Conservation (phyloP, 1,140 invertebrate genomes). For the Dendroctonus ponderosae region DNA sequence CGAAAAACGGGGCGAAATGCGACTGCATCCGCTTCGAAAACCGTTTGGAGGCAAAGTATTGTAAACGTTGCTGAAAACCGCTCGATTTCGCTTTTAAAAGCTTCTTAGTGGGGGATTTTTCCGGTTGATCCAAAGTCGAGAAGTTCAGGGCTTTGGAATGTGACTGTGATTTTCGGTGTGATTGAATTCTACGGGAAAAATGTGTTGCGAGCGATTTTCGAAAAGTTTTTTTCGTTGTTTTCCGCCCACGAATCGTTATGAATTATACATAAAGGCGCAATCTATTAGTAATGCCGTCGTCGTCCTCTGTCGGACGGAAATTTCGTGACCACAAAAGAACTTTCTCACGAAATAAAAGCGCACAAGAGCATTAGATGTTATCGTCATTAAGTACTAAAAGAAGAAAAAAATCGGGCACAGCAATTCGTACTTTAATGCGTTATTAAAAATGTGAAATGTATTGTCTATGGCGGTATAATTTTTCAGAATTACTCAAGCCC, state of each 20-base stretch:
- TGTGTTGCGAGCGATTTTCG: too few relatives aligned
- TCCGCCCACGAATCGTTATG: too few relatives aligned
- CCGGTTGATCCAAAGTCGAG: too few relatives aligned
- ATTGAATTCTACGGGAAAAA: too few relatives aligned
- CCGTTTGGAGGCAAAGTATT: slow-evolving; percentile 12
- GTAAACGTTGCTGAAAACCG: slow-evolving; percentile 26
- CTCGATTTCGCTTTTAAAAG: slow-evolving; percentile 18
- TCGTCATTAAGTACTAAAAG: background rate
- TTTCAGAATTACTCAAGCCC: background rate
- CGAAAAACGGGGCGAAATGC: background rate
- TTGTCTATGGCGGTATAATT: slow-evolving; percentile 1
- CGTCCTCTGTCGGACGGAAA: background rate
- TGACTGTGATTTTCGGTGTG: too few relatives aligned
- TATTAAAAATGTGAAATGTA: slow-evolving; percentile 4
- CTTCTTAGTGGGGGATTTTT: slow-evolving; percentile 9
- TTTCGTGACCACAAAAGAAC: background rate
- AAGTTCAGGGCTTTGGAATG: too few relatives aligned
- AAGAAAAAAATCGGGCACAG: background rate
- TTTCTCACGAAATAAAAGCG: background rate
- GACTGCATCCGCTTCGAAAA: background rate
- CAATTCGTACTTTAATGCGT: background rate
- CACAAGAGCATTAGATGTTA: background rate
- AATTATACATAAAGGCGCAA: too few relatives aligned
- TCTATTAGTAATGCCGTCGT: too few relatives aligned
- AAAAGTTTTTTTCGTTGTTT: too few relatives aligned